phyloP scores from a whole-genome alignment of 2,888 invertebrate genomes.

The Apantesis nais region DNA sequence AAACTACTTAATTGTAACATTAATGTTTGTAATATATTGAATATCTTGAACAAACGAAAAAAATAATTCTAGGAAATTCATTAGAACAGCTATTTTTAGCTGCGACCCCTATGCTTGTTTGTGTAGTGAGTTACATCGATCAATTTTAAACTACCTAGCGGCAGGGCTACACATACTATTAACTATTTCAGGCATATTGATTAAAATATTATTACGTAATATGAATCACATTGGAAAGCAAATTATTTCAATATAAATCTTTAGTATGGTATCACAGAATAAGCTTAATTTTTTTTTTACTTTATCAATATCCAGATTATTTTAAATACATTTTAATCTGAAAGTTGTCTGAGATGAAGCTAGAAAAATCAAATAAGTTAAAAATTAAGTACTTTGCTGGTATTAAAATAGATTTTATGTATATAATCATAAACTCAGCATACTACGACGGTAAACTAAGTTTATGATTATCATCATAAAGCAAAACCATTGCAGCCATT shows the following conservation, averaged over 20 bases:
- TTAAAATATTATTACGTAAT: constrained; percentile 1
- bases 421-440: no score
- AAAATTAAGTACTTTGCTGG: no score
- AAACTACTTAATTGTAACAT: no score
- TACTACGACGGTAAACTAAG: background rate
- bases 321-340: no score
- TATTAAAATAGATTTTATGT: background rate
- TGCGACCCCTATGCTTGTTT: no score
- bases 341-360: no score
- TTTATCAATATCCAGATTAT: no score
- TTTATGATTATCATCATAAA: background rate
- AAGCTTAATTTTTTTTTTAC: constrained; percentile 17
- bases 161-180: background rate
- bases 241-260: background rate
- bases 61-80: background rate
- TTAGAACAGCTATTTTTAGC: background rate
- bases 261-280: background rate
- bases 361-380: no score
- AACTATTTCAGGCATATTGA: background rate
- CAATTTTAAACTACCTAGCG: background rate
- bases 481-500: background rate
- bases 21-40: background rate
- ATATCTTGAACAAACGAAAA: background rate
- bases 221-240: constrained; percentile 7
- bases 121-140: background rate